Percentiles rank a stretch among this genome's conserved stretches.
Conservation (phyloP, 23 tunicate species). For the Trididemnum nubilum region DNA sequence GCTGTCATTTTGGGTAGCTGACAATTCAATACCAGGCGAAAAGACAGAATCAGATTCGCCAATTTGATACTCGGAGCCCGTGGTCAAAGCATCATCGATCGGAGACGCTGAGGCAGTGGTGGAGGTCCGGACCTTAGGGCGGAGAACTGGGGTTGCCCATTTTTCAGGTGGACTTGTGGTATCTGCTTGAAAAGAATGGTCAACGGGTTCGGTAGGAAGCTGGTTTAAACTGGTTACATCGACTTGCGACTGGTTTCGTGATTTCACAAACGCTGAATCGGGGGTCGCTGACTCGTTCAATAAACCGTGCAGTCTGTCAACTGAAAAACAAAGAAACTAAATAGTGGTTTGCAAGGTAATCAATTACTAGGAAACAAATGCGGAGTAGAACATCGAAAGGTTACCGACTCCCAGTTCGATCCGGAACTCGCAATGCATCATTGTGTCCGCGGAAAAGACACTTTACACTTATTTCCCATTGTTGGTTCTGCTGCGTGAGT, state of each 20-base stretch:
- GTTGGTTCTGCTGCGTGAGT: too few relatives aligned
- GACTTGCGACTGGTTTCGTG: constrained; percentile 6
- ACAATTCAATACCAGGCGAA: not conserved
- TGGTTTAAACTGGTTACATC: constrained; percentile 7
- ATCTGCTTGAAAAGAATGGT: constrained; percentile 22
- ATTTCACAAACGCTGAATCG: constrained; percentile 38
- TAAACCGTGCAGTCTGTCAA: constrained; percentile 46
- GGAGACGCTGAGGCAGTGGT: not conserved
- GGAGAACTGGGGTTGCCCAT: constrained; percentile 49
- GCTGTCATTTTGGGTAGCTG: not conserved
- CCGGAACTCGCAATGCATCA: too few relatives aligned
- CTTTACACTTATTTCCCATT: too few relatives aligned
- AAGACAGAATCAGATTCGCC: not conserved
- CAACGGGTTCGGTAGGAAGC: constrained; percentile 8
- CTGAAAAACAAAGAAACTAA: constrained; percentile 30
- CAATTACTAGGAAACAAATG: too few relatives aligned
- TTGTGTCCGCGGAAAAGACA: too few relatives aligned
- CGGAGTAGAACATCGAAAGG: too few relatives aligned
- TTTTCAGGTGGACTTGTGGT: constrained; percentile 4
- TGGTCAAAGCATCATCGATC: too few relatives aligned
- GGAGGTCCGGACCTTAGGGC: not conserved
- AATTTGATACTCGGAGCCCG: not conserved
- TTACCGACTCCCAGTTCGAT: too few relatives aligned
- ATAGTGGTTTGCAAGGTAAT: not conserved
- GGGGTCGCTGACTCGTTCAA: constrained; percentile 64